Evolutionary conservation across 2,797 vertebrate genomes (phyloP), one percentile per base, ranked within the genome.

Genomic region (Onychomys torridus): DNA sequence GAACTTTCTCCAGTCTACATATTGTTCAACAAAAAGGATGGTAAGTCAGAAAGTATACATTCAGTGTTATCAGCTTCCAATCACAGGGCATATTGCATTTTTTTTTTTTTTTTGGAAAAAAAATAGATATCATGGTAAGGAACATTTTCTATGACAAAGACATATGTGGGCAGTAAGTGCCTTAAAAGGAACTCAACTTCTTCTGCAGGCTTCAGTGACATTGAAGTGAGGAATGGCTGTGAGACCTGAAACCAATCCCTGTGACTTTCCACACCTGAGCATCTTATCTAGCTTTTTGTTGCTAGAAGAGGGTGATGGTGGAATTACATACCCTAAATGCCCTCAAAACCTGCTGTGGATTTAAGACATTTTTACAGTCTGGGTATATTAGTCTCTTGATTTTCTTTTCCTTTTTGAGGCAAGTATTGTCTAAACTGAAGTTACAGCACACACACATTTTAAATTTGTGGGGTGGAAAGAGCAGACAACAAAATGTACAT

Each of bases 51-150:
- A 82, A 82, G 71, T 37, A 67, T 1, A 67, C n/a, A 46, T 59
- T 4, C 17, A 86, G 6, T 6, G 4, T 75, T 76, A 55, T 8
- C 57, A 93, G 16, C 59, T 93, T 77, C 67, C 46, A 90, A 34
- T 90, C 32, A 77, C 17, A 76, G 46, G 93, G 49, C 37, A 34
- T 27, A 52, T 11, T 46, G 57, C 25, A 13, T 46, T n/a, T 71
- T 69, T 93, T 46, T n/a, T 71, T 69, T 93, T 84, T 55, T 69
- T 71, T 34, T 1, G 16, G 19, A 69, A 77, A 95, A 96, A 49
- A 29, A 32, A 40, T 25, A 89, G 1, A 43, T 91, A 55, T 46
- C 29, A 57, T 29, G 95, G 3, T 90, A 19, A 94, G 49, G 37
- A 89, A 23, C 10, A 93, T 83, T 91, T 67, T 86, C 46, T 37